Evolutionary conservation across 1,140 invertebrate genomes (phyloP).

Genomic region (Musca vetustissima): DNA sequence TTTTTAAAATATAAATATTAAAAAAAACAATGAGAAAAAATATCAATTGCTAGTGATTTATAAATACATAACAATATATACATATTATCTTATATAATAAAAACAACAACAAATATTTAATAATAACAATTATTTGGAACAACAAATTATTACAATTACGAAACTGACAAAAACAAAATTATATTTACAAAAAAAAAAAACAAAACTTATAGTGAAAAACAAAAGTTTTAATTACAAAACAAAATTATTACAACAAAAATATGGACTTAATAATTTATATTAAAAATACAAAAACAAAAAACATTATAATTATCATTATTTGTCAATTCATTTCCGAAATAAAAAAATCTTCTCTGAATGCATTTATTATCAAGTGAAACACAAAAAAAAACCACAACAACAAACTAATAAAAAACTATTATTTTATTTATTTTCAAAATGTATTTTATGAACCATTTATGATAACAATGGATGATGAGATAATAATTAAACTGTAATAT

Average conservation of each 20-base stretch:
- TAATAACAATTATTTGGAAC: constrained; percentile 3
- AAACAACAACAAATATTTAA: constrained; percentile 10
- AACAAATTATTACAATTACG: not conserved
- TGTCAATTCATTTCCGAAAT: not conserved
- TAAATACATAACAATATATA: constrained; percentile 24
- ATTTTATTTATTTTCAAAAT: too few relatives aligned
- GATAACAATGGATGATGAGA: too few relatives aligned
- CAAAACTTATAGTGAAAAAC: constrained; percentile 1
- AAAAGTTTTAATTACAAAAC: not conserved
- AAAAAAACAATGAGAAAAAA: constrained; percentile 10
- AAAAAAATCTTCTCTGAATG: not conserved
- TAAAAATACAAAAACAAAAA: too few relatives aligned
- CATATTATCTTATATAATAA: constrained; percentile 23
- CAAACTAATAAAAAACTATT: too few relatives aligned
- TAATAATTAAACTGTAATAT: constrained; percentile 5
- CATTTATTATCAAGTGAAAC: not conserved
- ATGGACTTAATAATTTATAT: not conserved
- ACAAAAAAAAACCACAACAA: not conserved
- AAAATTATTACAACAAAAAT: not conserved
- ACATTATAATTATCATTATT: too few relatives aligned
- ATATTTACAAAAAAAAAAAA: constrained; percentile 21
- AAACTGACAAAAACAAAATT: constrained; percentile 8
- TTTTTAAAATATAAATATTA: too few relatives aligned
- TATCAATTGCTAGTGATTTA: constrained; percentile 24
- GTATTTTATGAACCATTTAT: too few relatives aligned